These are phyloP conservation scores for Lepidochrysops patricia DNA, from an alignment of 2,888 invertebrate genomes.

Conservation along the genomic window DNA sequence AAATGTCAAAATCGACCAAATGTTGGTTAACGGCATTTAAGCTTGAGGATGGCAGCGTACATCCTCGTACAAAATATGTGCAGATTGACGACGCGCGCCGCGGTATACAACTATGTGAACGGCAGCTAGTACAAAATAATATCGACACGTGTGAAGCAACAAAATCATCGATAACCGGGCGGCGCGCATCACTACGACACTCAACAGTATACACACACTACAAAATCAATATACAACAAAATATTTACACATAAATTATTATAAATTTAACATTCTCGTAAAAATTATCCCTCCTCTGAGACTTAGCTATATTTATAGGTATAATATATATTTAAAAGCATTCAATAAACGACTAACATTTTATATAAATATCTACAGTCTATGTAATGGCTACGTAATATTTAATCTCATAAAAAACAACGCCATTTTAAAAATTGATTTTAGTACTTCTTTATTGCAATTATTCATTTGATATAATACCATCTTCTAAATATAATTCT, in stretches of 20 bases:
- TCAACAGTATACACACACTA: constrained; percentile 40
- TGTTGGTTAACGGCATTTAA: no score
- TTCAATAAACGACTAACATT: constrained; percentile 59
- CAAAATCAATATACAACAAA: constrained; percentile 22
- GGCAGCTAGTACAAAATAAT: not conserved
- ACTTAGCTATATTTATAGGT: constrained; percentile 22
- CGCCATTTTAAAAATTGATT: constrained; percentile 12
- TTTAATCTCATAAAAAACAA: constrained; percentile 27
- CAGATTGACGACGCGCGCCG: constrained; percentile 1
- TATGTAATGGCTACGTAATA: constrained; percentile 47
- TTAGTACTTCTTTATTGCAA: constrained; percentile 13
- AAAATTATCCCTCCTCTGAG: constrained; percentile 13
- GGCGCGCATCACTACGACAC: constrained; percentile 11
- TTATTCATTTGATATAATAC: constrained; percentile 11
- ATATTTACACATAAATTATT: constrained; percentile 17
- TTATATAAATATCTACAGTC: constrained; percentile 60
- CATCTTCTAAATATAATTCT: constrained; percentile 14
- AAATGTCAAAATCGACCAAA: no score
- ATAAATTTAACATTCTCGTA: constrained; percentile 13
- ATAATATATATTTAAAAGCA: constrained; percentile 46
- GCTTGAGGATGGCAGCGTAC: constrained; percentile 19
- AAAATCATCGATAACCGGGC: not conserved
- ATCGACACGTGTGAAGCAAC: constrained; percentile 12
- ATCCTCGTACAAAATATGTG: constrained; percentile 11
- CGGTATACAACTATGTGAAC: not conserved